Evolutionary conservation across 2,797 vertebrate genomes (phyloP).

Genomic region (Tangara arthus): DNA sequence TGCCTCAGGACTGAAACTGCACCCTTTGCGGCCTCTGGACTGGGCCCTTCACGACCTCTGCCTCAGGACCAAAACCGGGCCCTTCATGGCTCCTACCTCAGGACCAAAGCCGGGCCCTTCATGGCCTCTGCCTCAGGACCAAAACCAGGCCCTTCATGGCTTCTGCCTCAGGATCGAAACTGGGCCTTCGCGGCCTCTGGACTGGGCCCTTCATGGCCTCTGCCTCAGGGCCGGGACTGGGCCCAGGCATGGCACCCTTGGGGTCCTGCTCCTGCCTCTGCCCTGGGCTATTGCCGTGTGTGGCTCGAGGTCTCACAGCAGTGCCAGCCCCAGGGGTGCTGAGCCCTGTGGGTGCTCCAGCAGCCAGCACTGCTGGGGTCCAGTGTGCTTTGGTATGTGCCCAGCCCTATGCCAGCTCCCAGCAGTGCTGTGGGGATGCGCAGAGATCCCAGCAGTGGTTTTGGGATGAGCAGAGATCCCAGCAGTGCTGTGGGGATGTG

Average conservation of each 20-base stretch:
- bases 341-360: neutral
- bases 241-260: rapidly evolving
- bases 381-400: rapidly evolving
- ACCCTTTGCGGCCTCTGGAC: too few relatives aligned
- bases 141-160: too few relatives aligned
- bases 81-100: too few relatives aligned
- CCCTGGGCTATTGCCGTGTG: rapidly evolving
- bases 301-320: rapidly evolving
- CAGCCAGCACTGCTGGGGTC: neutral
- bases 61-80: too few relatives aligned
- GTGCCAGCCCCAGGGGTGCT: neutral
- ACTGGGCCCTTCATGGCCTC: too few relatives aligned
- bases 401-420: neutral
- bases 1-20: too few relatives aligned
- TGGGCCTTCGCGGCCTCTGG: too few relatives aligned
- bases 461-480: neutral
- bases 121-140: too few relatives aligned
- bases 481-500: neutral
- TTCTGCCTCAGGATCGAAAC: too few relatives aligned
- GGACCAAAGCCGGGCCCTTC: too few relatives aligned
- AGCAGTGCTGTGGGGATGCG: rapidly evolving
- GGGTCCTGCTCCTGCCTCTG: rapidly evolving
- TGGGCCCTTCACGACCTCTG: too few relatives aligned
- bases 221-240: neutral
- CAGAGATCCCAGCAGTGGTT: too few relatives aligned